phyloP scores from a whole-genome alignment of 2,113 vertebrate species.

The Pionites leucogaster region DNA sequence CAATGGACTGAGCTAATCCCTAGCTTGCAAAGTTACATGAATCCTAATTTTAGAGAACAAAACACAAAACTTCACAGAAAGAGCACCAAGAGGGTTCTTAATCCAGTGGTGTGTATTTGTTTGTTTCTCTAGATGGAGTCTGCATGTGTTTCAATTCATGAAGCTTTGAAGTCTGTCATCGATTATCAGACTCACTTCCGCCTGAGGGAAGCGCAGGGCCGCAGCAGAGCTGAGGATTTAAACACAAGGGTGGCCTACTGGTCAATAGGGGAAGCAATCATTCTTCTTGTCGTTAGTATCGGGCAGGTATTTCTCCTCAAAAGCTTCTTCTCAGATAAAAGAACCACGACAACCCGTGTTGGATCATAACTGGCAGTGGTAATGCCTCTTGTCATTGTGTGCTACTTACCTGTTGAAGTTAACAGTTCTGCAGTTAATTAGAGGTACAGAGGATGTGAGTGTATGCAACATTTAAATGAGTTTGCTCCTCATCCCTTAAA shows the following conservation, averaged over 20 bases:
- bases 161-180: slow-evolving; percentile 95
- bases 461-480: slow-evolving; percentile 64
- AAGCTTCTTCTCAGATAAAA: slow-evolving; percentile 98
- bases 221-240: slow-evolving; percentile 95
- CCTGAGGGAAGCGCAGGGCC: slow-evolving; percentile 93
- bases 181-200: slow-evolving; percentile 99
- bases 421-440: slow-evolving; percentile 60
- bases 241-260: slow-evolving; percentile 97
- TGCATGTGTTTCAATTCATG: slow-evolving; percentile 96
- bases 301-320: slow-evolving; percentile 97
- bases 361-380: slow-evolving; percentile 84
- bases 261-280: slow-evolving; percentile 96
- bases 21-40: background rate
- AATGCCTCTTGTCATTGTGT: slow-evolving; percentile 12
- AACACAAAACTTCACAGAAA: background rate
- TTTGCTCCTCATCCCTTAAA: slow-evolving; percentile 30
- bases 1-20: background rate
- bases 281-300: slow-evolving; percentile 96
- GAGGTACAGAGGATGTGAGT: slow-evolving; percentile 70
- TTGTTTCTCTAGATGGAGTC: slow-evolving; percentile 90
- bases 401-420: slow-evolving; percentile 49
- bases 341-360: slow-evolving; percentile 94
- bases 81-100: background rate
- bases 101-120: background rate
- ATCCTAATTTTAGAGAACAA: background rate